Percentiles rank a stretch among this genome's conserved stretches.
Conservation (phyloP, 2,113 vertebrate species). For the Hipposideros armiger region DNA sequence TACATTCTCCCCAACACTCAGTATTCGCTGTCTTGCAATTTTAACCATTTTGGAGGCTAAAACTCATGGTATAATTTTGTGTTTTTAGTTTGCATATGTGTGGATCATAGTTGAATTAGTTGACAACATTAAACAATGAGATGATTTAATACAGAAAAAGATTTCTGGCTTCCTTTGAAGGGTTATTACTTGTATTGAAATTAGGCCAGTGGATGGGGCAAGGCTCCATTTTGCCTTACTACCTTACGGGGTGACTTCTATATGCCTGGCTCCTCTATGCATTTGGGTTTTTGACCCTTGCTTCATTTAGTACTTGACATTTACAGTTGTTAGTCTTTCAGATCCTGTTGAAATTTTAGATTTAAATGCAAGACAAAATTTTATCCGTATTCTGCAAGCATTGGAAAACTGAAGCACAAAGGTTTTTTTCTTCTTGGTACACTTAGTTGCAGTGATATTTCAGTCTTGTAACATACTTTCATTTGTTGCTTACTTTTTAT, state of each 20-base stretch:
- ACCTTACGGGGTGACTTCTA: background rate
- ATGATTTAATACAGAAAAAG: background rate
- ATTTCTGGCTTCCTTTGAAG: conserved; percentile 5
- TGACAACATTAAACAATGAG: background rate
- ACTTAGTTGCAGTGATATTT: conserved; percentile 17
- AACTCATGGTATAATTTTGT: background rate
- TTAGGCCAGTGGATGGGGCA: background rate
- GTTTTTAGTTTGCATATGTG: conserved; percentile 8
- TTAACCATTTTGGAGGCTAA: background rate
- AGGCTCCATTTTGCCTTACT: background rate
- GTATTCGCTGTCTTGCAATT: background rate
- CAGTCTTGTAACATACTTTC: background rate
- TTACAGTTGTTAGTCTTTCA: background rate
- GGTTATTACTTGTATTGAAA: background rate
- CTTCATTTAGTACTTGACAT: too few species aligned
- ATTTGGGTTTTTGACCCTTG: too few species aligned
- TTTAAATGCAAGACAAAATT: conserved; percentile 1
- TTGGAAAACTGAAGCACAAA: conserved; percentile 4
- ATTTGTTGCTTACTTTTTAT: background rate
- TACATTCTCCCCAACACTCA: background rate
- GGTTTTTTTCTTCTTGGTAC: background rate
- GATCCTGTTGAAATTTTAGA: background rate
- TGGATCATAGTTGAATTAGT: conserved; percentile 20
- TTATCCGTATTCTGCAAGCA: conserved; percentile 22
- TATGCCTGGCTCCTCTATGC: too few species aligned